Conservation (phyloP, 2,888 invertebrate species). For the Microctonus hyperodae region DNA sequence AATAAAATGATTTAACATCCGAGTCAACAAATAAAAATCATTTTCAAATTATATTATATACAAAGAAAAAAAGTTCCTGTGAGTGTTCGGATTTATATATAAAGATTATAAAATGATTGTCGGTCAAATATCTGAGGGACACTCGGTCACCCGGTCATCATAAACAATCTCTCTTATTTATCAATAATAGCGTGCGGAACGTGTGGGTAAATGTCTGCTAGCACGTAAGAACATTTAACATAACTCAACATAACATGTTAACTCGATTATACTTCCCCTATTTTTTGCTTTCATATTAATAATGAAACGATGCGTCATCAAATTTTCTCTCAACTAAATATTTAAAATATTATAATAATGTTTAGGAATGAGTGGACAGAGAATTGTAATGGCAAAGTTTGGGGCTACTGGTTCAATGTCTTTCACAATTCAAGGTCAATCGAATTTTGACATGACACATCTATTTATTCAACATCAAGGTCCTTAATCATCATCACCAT, state of each 20-base stretch:
- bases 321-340: background rate
- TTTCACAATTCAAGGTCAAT: constrained; percentile 37
- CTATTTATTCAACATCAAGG: constrained; percentile 5
- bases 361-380: background rate
- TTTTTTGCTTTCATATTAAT: no score
- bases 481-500: background rate
- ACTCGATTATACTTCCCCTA: background rate
- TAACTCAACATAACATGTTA: no score
- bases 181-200: constrained; percentile 27
- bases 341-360: background rate
- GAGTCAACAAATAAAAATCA: no score
- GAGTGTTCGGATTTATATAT: no score
- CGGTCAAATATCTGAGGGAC: constrained; percentile 19
- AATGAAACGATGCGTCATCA: no score
- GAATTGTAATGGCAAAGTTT: background rate
- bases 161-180: constrained; percentile 26
- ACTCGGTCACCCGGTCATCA: constrained; percentile 30
- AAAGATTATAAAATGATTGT: background rate
- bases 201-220: background rate
- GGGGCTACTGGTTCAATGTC: constrained; percentile 38
- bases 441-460: constrained; percentile 22
- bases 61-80: no score
- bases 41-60: no score
- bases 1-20: no score
- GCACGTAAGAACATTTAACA: background rate